Evolutionary conservation across 2,113 vertebrate genomes (phyloP).

Genomic region (Haliaeetus leucogaster): DNA sequence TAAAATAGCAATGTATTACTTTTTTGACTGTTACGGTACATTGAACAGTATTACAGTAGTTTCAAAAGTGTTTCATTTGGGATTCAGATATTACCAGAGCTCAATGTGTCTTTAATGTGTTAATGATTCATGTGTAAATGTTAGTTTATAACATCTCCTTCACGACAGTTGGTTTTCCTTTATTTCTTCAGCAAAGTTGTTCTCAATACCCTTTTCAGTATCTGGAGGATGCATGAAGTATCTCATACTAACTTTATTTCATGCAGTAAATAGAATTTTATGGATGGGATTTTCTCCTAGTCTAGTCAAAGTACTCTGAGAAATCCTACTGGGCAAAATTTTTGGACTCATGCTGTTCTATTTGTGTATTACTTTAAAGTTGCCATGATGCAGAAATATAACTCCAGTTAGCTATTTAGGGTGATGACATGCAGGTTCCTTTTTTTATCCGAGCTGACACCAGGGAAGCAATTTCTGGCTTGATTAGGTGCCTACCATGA

Average conservation of each 20-base stretch:
- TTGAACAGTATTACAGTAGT: neutral
- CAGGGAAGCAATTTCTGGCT: slow-evolving; percentile 61
- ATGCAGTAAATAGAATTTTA: slow-evolving; percentile 10
- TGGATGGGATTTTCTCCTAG: neutral
- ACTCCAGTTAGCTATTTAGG: slow-evolving; percentile 6
- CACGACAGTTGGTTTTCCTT: neutral
- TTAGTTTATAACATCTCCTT: neutral
- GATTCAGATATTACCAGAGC: neutral
- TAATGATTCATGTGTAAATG: neutral
- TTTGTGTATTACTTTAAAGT: slow-evolving; percentile 19
- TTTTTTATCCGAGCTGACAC: slow-evolving; percentile 44
- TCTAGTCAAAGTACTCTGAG: neutral
- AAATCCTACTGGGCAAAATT: slow-evolving; percentile 34
- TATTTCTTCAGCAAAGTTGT: neutral
- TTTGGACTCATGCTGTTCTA: slow-evolving; percentile 23
- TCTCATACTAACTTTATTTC: slow-evolving; percentile 22
- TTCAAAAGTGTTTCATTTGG: neutral
- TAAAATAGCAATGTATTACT: neutral
- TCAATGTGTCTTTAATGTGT: neutral
- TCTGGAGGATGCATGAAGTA: neutral
- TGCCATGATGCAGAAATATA: neutral
- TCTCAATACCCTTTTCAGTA: neutral
- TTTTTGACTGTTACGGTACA: neutral
- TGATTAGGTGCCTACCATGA: slow-evolving; percentile 55
- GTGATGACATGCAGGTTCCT: slow-evolving; percentile 29